These are phyloP conservation scores for Vidua macroura DNA, from an alignment of 2,113 vertebrate species.

Conservation along the genomic window DNA sequence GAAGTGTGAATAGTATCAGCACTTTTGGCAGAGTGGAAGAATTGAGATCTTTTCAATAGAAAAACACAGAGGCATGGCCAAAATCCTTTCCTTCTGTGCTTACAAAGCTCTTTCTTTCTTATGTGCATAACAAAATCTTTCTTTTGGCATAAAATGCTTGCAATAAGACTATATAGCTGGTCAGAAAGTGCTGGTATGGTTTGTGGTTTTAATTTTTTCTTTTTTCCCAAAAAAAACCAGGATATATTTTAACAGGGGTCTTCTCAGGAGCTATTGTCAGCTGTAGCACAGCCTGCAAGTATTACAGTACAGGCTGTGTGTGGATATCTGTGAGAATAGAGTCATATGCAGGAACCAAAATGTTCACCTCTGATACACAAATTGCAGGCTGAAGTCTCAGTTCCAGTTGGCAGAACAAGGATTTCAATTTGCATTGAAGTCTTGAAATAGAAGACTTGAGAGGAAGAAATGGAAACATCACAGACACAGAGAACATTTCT, in stretches of 20 bases:
- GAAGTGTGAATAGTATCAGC: background rate
- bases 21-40: background rate
- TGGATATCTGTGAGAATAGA: background rate
- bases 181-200: background rate
- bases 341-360: background rate
- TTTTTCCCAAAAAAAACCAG: accelerated
- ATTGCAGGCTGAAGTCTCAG: background rate
- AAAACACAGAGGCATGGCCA: background rate
- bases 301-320: background rate
- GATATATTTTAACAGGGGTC: background rate
- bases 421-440: background rate
- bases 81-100: background rate
- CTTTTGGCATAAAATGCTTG: background rate
- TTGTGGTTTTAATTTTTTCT: accelerated
- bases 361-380: background rate
- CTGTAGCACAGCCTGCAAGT: background rate
- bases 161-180: background rate
- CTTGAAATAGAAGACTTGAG: background rate
- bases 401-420: background rate
- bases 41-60: background rate
- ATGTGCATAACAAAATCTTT: background rate
- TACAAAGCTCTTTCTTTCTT: background rate
- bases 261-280: background rate
- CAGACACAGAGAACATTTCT: background rate
- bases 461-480: background rate